Evolutionary conservation across 2,797 vertebrate species (phyloP).

Genomic region (Allobates femoralis): DNA sequence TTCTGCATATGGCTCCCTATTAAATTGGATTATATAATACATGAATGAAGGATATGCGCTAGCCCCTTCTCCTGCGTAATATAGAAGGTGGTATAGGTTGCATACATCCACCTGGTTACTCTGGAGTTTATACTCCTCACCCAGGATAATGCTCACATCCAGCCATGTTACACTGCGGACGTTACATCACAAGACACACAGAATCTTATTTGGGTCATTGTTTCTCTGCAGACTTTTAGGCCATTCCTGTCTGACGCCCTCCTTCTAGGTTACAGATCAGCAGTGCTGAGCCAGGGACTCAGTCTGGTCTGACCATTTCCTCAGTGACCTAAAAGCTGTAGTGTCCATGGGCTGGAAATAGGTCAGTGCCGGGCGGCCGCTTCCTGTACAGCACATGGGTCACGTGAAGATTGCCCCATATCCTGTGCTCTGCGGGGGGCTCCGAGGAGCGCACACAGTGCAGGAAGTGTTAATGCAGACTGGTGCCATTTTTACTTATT

Average conservation of each 20-base stretch:
- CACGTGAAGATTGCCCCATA: rapidly evolving
- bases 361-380: conserved; percentile 18
- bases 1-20: too few species aligned
- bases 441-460: background rate
- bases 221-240: background rate
- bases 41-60: too few species aligned
- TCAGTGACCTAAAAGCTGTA: background rate
- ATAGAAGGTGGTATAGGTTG: background rate
- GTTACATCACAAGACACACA: background rate
- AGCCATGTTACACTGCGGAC: background rate
- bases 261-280: background rate
- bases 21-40: too few species aligned
- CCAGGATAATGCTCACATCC: background rate
- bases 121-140: background rate
- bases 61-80: background rate
- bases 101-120: background rate
- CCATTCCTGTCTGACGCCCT: background rate
- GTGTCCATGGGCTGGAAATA: conserved; percentile 15
- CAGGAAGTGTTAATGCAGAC: background rate
- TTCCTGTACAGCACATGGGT: conserved; percentile 38
- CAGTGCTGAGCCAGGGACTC: background rate
- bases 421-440: background rate
- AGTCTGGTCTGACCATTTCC: conserved; percentile 27
- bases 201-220: background rate
- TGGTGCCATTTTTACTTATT: background rate